Percentiles rank a stretch among this genome's conserved stretches.
Conservation (phyloP, 2,888 invertebrate species). For the Chironomus riparius region DNA sequence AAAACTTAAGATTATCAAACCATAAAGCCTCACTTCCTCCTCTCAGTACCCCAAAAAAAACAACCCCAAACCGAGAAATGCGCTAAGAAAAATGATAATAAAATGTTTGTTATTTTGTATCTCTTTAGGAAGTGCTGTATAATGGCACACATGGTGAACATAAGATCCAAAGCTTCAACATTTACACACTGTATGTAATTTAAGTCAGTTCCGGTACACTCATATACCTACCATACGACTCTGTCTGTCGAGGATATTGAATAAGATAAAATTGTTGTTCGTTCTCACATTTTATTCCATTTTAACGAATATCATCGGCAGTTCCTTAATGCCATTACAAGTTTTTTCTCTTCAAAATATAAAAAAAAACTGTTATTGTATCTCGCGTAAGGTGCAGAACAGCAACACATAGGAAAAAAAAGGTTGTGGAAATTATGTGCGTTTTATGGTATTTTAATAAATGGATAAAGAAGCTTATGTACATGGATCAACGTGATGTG, state of each 20-base stretch:
- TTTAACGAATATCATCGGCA: not conserved
- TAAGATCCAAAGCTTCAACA: not conserved
- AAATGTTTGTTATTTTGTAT: too few species aligned
- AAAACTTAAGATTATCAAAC: too few species aligned
- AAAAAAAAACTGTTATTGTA: not conserved
- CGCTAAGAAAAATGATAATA: too few species aligned
- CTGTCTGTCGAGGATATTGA: not conserved
- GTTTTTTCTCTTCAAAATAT: too few species aligned
- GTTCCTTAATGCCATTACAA: too few species aligned
- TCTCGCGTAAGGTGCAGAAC: not conserved
- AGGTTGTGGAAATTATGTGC: not conserved
- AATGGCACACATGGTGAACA: not conserved
- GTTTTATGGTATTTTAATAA: not conserved
- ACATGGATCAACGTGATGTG: conserved; percentile 14
- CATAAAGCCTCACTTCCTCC: too few species aligned
- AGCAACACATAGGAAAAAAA: not conserved
- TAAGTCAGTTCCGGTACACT: not conserved
- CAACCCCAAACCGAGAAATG: too few species aligned
- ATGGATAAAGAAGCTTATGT: not conserved
- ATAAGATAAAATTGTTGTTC: conserved; percentile 3
- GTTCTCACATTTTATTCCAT: not conserved
- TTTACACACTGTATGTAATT: too few species aligned
- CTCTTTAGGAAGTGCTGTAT: not conserved
- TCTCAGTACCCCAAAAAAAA: too few species aligned
- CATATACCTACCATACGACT: not conserved